These are phyloP conservation scores for Loriculus beryllinus DNA, from an alignment of 2,797 vertebrate genomes.

Conservation along the genomic window DNA sequence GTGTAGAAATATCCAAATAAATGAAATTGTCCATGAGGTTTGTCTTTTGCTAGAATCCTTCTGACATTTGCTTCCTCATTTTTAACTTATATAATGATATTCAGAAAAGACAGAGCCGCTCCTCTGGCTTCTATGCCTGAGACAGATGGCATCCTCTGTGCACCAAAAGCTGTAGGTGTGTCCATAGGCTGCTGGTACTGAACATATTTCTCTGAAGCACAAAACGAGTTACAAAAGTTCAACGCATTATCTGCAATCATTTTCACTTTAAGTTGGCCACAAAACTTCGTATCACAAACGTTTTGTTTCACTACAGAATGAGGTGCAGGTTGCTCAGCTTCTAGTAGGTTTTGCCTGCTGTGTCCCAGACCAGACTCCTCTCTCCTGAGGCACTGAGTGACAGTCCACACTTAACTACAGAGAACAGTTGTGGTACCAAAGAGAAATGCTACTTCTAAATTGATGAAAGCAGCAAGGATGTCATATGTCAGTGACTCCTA, in stretches of 20 bases:
- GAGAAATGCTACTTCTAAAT: background rate
- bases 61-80: background rate
- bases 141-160: background rate
- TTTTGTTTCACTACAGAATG: background rate
- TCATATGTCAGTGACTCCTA: background rate
- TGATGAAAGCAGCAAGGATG: constrained; percentile 14
- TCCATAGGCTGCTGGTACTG: background rate
- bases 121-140: background rate
- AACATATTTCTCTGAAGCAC: background rate
- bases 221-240: background rate
- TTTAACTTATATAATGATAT: background rate
- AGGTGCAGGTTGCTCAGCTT: background rate
- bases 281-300: background rate
- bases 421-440: background rate
- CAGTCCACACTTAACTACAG: background rate
- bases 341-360: background rate
- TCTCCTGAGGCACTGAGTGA: background rate
- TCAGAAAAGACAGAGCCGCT: background rate
- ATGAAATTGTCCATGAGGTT: background rate
- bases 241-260: background rate
- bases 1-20: background rate
- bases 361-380: background rate
- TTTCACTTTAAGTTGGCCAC: background rate
- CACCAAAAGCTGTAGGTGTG: background rate
- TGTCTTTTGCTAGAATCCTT: background rate